Conservation (phyloP, 2,888 invertebrate genomes). For the Hemaris fuciformis region DNA sequence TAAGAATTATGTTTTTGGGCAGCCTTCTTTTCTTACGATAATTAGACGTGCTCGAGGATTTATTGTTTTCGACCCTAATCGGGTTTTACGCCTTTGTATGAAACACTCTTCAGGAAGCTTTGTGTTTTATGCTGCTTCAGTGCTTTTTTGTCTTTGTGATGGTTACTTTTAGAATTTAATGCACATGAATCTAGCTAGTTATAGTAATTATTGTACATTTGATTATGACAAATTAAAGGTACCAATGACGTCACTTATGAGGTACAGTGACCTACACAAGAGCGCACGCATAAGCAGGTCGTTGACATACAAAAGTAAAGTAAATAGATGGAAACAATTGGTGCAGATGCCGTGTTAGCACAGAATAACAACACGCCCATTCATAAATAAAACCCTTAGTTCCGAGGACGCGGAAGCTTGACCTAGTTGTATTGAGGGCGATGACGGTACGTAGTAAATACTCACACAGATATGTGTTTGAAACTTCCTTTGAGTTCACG, state of each 20-base stretch:
- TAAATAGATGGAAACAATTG: slow-evolving; percentile 20
- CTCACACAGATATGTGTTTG: slow-evolving; percentile 70
- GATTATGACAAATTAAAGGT: neutral
- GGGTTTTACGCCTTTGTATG: neutral
- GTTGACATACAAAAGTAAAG: neutral
- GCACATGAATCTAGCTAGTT: too few species aligned
- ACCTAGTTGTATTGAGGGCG: slow-evolving; percentile 55
- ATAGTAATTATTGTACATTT: neutral
- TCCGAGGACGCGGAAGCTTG: slow-evolving; percentile 73
- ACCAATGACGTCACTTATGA: neutral
- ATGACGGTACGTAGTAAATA: slow-evolving; percentile 33
- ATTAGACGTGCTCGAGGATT: neutral
- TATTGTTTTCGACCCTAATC: neutral
- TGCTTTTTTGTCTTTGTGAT: neutral
- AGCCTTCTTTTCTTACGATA: neutral
- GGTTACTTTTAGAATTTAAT: neutral
- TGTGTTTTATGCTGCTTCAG: neutral
- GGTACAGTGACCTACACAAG: neutral
- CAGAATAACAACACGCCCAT: slow-evolving; percentile 56
- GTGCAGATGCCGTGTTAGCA: slow-evolving; percentile 28
- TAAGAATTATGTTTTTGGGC: neutral
- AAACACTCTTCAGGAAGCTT: neutral
- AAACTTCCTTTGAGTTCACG: slow-evolving; percentile 60
- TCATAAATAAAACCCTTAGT: slow-evolving; percentile 66
- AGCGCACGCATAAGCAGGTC: neutral